Evolutionary conservation across 2,888 invertebrate genomes (phyloP), one percentile per base, ranked within the genome.

Genomic region (Rotaria socialis): DNA sequence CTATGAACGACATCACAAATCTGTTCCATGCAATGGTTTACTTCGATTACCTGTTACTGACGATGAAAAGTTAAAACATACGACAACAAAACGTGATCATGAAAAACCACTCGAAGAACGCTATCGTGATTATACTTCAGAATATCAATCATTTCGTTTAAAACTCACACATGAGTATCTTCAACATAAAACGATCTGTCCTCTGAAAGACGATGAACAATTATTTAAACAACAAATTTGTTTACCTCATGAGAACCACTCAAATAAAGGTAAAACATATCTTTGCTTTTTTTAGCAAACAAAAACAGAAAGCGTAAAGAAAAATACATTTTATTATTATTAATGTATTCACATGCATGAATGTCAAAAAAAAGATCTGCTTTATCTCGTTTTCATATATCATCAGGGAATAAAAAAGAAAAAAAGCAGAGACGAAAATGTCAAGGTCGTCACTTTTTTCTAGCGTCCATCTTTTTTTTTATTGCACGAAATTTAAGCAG

Each of bases 41-140:
- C 80, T 47, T 10, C 16, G 47, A 47, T 80, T 47, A 47, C 47
- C 80, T n/a, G 80, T 80, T 0, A 80, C 80, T 47, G 80, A 80
- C 47, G 80, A 80, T 80, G 80, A 80, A 80, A 80, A 80, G 47
- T 80, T 80, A 47, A 22, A 80, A 80, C 43, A 80, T 80, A 24
- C 80, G n/a, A 43, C n/a, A 24, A 52, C 52, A 52, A 52, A 47
- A 43, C 22, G 8, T 16, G 47, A 80, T 24, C 4, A 43, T n/a
- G 19, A 74, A n/a, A 74, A 74, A 74, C 8, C 41, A 74, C 5
- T 41, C 1, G 19, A 41, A 41, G 41, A 41, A 43, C 16, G 52
- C 14, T 52, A 52, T 52, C 14, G 52, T 16, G 27, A 67, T 67
- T 67, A 67, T 67, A 27, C 16, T 16, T 10, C 67, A 35, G 67